These are phyloP conservation scores for Temnothorax unifasciatus DNA, from an alignment of 2,888 invertebrate genomes.

Conservation along the genomic window DNA sequence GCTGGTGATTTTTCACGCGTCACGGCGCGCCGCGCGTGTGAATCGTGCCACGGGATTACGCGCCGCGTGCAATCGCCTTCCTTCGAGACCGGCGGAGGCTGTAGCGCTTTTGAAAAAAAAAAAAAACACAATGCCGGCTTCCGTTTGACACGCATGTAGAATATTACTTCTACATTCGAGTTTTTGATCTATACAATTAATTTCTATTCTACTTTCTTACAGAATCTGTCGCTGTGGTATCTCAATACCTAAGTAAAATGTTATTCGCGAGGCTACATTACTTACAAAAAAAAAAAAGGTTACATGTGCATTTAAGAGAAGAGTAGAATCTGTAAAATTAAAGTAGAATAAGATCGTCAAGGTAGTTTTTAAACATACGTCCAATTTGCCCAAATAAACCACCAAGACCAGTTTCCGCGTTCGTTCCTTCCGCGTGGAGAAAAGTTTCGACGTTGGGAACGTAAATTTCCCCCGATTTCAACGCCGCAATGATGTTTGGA, in stretches of 20 bases:
- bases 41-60: constrained; percentile 60
- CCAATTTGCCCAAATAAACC: not conserved
- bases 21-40: constrained; percentile 56
- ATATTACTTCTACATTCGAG: not conserved
- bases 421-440: constrained; percentile 13
- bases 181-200: constrained; percentile 20
- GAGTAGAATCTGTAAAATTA: not conserved
- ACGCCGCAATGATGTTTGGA: constrained; percentile 54
- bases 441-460: constrained; percentile 31
- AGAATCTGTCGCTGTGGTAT: not conserved
- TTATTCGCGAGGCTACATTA: not conserved
- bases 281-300: not conserved
- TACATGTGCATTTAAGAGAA: not conserved
- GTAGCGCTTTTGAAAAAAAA: constrained; percentile 12
- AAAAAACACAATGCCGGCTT: constrained; percentile 23
- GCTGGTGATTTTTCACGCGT: constrained; percentile 82
- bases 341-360: not conserved
- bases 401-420: not conserved
- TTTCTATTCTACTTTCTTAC: not conserved
- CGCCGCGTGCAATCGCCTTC: constrained; percentile 51
- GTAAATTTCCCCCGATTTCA: constrained; percentile 50
- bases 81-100: constrained; percentile 16
- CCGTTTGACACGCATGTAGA: not conserved
- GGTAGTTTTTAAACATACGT: not conserved
- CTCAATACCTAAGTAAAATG: not conserved